phyloP scores from a whole-genome alignment of 2,113 vertebrate species.

The Aptenodytes patagonicus region DNA sequence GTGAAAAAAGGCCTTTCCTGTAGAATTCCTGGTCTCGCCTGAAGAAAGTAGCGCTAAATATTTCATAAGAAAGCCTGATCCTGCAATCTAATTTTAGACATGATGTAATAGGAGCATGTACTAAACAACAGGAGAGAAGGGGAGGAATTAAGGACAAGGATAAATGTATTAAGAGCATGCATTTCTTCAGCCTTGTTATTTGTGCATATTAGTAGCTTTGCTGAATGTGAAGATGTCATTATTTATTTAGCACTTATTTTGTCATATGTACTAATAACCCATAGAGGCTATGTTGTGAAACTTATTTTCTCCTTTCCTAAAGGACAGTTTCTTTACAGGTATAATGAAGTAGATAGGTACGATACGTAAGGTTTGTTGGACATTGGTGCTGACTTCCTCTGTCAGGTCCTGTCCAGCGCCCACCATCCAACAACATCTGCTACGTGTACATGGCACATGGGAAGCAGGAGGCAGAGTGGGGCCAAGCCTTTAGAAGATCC shows the following conservation, averaged over 20 bases:
- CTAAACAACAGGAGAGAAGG: slow-evolving; percentile 11
- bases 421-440: neutral
- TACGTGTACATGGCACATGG: neutral
- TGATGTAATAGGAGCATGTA: slow-evolving; percentile 29
- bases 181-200: neutral
- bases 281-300: neutral
- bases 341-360: neutral
- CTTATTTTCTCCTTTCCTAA: neutral
- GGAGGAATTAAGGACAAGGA: slow-evolving; percentile 40
- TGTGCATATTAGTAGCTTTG: neutral
- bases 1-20: slow-evolving; percentile 15
- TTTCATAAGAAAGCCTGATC: slow-evolving; percentile 45
- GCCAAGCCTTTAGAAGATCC: neutral
- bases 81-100: slow-evolving; percentile 42
- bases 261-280: neutral
- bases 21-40: neutral
- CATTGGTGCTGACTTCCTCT: neutral
- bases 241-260: neutral
- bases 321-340: neutral
- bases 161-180: neutral
- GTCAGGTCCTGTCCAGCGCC: neutral
- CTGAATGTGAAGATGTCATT: neutral
- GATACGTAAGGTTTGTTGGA: neutral
- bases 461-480: neutral
- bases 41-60: slow-evolving; percentile 14